Evolutionary conservation across 2,888 invertebrate genomes (phyloP).

Genomic region (Volucella inflata): DNA sequence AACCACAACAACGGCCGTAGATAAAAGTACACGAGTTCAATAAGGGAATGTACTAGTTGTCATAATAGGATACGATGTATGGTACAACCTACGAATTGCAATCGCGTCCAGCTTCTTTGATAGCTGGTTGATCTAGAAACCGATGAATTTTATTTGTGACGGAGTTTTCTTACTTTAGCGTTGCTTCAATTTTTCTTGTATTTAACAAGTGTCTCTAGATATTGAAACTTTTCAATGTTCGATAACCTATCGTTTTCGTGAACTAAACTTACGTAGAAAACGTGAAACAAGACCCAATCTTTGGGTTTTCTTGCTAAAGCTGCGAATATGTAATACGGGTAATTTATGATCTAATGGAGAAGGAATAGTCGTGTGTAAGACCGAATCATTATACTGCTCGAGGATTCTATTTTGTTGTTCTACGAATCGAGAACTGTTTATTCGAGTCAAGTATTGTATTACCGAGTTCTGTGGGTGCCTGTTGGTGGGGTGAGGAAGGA

Average conservation of each 20-base stretch:
- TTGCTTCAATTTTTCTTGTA: background rate
- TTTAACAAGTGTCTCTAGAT: background rate
- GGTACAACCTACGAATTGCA: no score
- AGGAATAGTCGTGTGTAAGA: background rate
- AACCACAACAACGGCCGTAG: no score
- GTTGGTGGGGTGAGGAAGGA: background rate
- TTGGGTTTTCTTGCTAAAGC: no score
- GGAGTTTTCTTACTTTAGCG: conserved; percentile 1
- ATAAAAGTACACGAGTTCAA: no score
- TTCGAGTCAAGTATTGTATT: conserved; percentile 10
- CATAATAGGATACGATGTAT: no score
- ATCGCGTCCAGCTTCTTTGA: no score
- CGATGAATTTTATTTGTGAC: background rate
- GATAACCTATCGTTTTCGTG: conserved; percentile 2
- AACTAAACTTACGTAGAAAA: background rate
- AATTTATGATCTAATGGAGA: conserved; percentile 1
- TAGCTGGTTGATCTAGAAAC: background rate
- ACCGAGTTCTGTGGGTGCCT: background rate
- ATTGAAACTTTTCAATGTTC: conserved; percentile 3
- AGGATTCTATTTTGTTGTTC: conserved; percentile 9
- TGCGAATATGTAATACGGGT: background rate
- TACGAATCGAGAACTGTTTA: conserved; percentile 7
- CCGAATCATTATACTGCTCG: background rate
- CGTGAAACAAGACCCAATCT: no score
- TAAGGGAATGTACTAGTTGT: no score